Evolutionary conservation across 2,888 invertebrate species (phyloP).

Genomic region (Drosophila cracens): DNA sequence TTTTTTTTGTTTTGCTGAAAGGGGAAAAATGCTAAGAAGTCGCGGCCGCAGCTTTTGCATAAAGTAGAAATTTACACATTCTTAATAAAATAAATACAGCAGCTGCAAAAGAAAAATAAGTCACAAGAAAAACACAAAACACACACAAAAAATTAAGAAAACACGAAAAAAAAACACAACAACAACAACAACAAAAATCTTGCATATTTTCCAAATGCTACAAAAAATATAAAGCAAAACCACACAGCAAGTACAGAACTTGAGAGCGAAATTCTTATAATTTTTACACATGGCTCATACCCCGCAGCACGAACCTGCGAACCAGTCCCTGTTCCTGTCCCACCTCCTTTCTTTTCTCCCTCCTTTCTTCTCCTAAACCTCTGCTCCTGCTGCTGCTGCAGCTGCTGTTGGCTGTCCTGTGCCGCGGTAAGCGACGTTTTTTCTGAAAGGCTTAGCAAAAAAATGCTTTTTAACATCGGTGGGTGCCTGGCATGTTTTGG

Average conservation of each 20-base stretch:
- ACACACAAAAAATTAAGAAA: conserved; percentile 1
- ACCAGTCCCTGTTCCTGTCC: not conserved
- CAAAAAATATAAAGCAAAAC: conserved; percentile 31
- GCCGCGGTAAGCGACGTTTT: conserved; percentile 57
- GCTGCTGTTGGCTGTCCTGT: conserved; percentile 21
- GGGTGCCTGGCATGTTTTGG: conserved; percentile 1
- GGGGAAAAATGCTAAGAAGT: conserved; percentile 74
- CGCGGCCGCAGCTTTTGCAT: conserved; percentile 73
- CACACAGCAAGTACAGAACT: conserved; percentile 63
- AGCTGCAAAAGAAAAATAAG: conserved; percentile 51
- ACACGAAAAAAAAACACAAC: not conserved
- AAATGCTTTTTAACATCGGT: conserved; percentile 75
- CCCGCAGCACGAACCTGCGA: not conserved
- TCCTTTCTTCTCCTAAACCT: not conserved
- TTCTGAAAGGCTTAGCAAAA: conserved; percentile 77
- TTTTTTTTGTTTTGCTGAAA: conserved; percentile 15
- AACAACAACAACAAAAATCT: conserved; percentile 26
- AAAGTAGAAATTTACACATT: conserved; percentile 80
- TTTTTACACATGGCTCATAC: conserved; percentile 68
- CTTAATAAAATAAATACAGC: conserved; percentile 77
- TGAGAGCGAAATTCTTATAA: conserved; percentile 77
- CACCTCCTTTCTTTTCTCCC: not conserved
- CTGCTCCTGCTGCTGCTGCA: not conserved
- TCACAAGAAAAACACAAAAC: conserved; percentile 9
- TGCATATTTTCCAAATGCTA: conserved; percentile 62